Conservation (phyloP, 2,113 vertebrate species). For the Cavia porcellus region DNA sequence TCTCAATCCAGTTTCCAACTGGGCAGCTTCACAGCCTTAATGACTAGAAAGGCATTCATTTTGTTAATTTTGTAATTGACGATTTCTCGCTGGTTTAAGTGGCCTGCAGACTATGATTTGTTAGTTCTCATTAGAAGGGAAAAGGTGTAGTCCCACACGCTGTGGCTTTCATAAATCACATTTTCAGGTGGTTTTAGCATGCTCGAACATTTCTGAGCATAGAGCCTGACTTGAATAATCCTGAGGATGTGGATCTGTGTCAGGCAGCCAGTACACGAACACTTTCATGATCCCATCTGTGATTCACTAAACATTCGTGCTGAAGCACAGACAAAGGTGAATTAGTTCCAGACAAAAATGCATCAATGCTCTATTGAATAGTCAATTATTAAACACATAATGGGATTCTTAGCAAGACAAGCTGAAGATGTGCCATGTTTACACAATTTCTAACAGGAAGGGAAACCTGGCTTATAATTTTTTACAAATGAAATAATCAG, state of each 20-base stretch:
- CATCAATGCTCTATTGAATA: conserved; percentile 87
- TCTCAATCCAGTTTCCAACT: conserved; percentile 45
- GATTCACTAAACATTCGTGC: conserved; percentile 84
- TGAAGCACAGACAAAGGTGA: conserved; percentile 87
- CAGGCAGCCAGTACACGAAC: conserved; percentile 57
- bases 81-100: conserved; percentile 69
- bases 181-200: conserved; percentile 77
- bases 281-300: conserved; percentile 75
- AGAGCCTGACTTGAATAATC: conserved; percentile 82
- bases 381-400: conserved; percentile 90
- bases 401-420: conserved; percentile 84
- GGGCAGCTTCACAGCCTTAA: conserved; percentile 24
- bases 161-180: conserved; percentile 83
- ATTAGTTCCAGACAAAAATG: conserved; percentile 90
- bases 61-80: conserved; percentile 68
- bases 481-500: conserved; percentile 71
- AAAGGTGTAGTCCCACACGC: conserved; percentile 76
- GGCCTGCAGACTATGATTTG: conserved; percentile 62
- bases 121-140: conserved; percentile 78
- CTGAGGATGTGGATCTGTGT: conserved; percentile 77
- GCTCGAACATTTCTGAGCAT: conserved; percentile 80
- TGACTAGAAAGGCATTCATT: conserved; percentile 41
- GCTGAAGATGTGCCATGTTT: conserved; percentile 80
- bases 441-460: conserved; percentile 78
- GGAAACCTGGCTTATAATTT: conserved; percentile 59